Evolutionary conservation across 2,797 vertebrate genomes (phyloP).

Genomic region (Bufotes viridis): DNA sequence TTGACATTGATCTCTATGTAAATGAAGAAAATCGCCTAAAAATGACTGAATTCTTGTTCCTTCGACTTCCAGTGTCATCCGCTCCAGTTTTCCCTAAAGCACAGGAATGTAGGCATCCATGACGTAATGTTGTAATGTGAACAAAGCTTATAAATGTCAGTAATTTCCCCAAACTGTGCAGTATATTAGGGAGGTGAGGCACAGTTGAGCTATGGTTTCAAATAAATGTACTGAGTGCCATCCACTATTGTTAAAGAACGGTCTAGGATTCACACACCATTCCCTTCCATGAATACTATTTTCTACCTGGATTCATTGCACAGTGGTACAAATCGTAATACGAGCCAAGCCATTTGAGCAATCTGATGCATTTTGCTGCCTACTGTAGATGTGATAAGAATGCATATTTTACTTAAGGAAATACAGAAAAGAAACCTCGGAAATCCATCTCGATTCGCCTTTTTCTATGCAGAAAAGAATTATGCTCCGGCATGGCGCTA

Average conservation of each 20-base stretch:
- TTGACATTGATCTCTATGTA: neutral
- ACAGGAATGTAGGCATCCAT: neutral
- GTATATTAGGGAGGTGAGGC: slow-evolving; percentile 9
- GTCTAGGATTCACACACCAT: slow-evolving; percentile 33
- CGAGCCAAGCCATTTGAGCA: slow-evolving; percentile 35
- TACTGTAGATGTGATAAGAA: slow-evolving; percentile 56
- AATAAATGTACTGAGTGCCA: slow-evolving; percentile 7
- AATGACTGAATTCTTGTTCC: neutral
- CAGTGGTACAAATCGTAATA: slow-evolving; percentile 48
- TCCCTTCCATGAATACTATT: slow-evolving; percentile 53
- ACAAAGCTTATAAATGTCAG: neutral
- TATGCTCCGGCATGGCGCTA: slow-evolving; percentile 28
- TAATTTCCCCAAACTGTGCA: neutral
- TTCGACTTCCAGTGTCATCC: neutral
- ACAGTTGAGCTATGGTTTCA: neutral
- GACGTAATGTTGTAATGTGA: neutral
- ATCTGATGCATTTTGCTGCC: slow-evolving; percentile 43
- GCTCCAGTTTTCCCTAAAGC: neutral
- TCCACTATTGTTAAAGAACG: slow-evolving; percentile 26
- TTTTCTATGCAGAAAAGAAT: neutral
- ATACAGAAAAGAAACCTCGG: neutral
- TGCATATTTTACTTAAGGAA: slow-evolving; percentile 37
- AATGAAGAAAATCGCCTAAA: neutral
- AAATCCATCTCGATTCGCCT: neutral
- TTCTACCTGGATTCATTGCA: slow-evolving; percentile 59